Percentiles rank a stretch among this genome's conserved stretches.
Conservation (phyloP, 1,140 invertebrate species). For the Agrypnia vestita region DNA sequence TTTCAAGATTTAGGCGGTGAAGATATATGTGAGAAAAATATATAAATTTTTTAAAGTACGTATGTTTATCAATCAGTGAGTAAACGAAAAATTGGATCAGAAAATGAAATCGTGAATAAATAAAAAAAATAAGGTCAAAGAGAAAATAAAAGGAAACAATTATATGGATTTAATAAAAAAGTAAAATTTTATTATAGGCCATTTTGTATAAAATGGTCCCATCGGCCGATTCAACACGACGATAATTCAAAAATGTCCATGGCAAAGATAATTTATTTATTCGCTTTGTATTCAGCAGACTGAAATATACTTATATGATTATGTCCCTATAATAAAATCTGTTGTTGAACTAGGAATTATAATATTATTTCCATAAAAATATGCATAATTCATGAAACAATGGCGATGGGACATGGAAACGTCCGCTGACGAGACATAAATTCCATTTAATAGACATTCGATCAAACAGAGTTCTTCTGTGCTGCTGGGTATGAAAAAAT, state of each 20-base stretch:
- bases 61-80: no score
- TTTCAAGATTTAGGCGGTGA: no score
- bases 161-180: no score
- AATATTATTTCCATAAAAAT: slow-evolving; percentile 45
- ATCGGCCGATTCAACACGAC: not conserved
- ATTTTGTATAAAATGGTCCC: no score
- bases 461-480: slow-evolving; percentile 28
- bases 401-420: slow-evolving; percentile 27
- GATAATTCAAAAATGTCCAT: slow-evolving; percentile 32
- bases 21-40: no score
- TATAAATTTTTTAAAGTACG: no score
- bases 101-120: no score
- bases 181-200: no score
- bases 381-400: slow-evolving; percentile 46
- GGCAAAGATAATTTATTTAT: slow-evolving; percentile 27
- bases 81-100: no score
- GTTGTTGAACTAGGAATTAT: slow-evolving; percentile 44
- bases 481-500: not conserved
- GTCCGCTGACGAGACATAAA: slow-evolving; percentile 31
- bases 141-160: no score
- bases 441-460: slow-evolving; percentile 46
- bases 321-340: slow-evolving; percentile 39
- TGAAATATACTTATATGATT: slow-evolving; percentile 47
- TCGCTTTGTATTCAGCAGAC: slow-evolving; percentile 37
- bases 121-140: no score